Percentiles rank a stretch among this genome's conserved stretches.
phyloP scores from a whole-genome alignment of 1,140 invertebrate species.

The Plectus sambesii region DNA sequence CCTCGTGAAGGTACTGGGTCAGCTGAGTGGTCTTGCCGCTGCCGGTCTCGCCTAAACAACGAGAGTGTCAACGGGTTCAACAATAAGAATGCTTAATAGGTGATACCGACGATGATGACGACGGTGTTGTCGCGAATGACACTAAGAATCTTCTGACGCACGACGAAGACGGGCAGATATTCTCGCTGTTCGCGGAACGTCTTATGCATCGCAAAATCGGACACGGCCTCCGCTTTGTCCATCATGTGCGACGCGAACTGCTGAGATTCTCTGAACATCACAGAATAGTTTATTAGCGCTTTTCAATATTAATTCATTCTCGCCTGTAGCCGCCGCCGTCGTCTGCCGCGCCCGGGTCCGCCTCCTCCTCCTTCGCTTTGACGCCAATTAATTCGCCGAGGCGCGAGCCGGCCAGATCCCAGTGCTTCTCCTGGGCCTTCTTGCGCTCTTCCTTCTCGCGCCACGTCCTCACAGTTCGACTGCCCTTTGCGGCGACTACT shows the following conservation, averaged over 20 bases:
- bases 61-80: slow-evolving; percentile 54
- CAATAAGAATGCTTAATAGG: slow-evolving; percentile 11
- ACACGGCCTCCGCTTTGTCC: slow-evolving; percentile 59
- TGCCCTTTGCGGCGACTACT: slow-evolving; percentile 81
- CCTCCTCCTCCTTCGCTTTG: slow-evolving; percentile 63
- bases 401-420: slow-evolving; percentile 92
- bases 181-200: slow-evolving; percentile 74
- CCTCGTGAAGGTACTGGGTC: slow-evolving; percentile 96
- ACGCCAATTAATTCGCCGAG: slow-evolving; percentile 96
- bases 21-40: slow-evolving; percentile 97
- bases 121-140: slow-evolving; percentile 15
- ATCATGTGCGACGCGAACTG: slow-evolving; percentile 93
- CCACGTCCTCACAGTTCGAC: slow-evolving; percentile 64
- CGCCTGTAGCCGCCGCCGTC: slow-evolving; percentile 45
- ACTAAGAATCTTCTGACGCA: slow-evolving; percentile 73
- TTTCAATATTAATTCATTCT: slow-evolving; percentile 18
- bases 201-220: slow-evolving; percentile 78
- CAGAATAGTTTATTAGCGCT: background rate
- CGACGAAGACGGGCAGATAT: slow-evolving; percentile 88
- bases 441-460: slow-evolving; percentile 89
- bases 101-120: background rate
- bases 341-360: slow-evolving; percentile 49
- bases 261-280: slow-evolving; percentile 52
- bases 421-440: slow-evolving; percentile 95
- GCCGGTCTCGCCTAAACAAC: slow-evolving; percentile 74